A percentile compares a stretch with the other conserved stretches of the same genome.
phyloP scores from a whole-genome alignment of 2,797 vertebrate species.

The Chanos chanos region DNA sequence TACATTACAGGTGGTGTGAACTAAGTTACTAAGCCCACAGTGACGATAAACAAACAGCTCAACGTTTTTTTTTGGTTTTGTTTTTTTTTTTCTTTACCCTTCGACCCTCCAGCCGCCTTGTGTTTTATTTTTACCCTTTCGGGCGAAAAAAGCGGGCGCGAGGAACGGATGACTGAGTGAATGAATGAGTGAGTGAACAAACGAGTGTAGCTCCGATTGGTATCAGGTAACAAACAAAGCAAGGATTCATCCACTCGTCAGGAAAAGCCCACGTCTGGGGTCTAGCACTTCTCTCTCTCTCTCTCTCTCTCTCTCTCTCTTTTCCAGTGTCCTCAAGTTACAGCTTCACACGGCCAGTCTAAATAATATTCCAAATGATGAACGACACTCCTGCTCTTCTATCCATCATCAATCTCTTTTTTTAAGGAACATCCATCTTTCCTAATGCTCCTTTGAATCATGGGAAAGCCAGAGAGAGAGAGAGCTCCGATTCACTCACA shows the following conservation, averaged over 20 bases:
- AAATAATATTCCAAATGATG: slow-evolving; percentile 99
- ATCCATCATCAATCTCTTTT: slow-evolving; percentile 91
- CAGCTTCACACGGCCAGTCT: slow-evolving; percentile 97
- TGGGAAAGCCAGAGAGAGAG: slow-evolving; percentile 78
- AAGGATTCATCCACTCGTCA: slow-evolving; percentile 79
- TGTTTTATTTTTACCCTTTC: slow-evolving; percentile 33
- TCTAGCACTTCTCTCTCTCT: slow-evolving; percentile 64
- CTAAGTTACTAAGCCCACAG: slow-evolving; percentile 24
- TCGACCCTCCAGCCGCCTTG: slow-evolving; percentile 13
- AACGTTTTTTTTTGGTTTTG: slow-evolving; percentile 4
- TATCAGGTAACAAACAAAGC: slow-evolving; percentile 79
- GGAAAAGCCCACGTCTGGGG: slow-evolving; percentile 57
- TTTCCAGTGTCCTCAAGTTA: slow-evolving; percentile 81
- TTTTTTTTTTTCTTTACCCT: slow-evolving; percentile 36
- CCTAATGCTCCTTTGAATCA: slow-evolving; percentile 82
- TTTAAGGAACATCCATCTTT: slow-evolving; percentile 90
- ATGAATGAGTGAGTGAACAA: slow-evolving; percentile 46
- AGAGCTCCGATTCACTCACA: slow-evolving; percentile 80
- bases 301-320: slow-evolving; percentile 57
- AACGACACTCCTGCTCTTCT: slow-evolving; percentile 91
- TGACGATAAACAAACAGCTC: slow-evolving; percentile 42
- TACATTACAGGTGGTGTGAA: slow-evolving; percentile 2
- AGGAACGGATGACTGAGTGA: slow-evolving; percentile 47
- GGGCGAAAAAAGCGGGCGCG: slow-evolving; percentile 46
- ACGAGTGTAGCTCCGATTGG: slow-evolving; percentile 52